phyloP scores from a whole-genome alignment of 2,888 invertebrate species.

The Cheilosia vernalis region DNA sequence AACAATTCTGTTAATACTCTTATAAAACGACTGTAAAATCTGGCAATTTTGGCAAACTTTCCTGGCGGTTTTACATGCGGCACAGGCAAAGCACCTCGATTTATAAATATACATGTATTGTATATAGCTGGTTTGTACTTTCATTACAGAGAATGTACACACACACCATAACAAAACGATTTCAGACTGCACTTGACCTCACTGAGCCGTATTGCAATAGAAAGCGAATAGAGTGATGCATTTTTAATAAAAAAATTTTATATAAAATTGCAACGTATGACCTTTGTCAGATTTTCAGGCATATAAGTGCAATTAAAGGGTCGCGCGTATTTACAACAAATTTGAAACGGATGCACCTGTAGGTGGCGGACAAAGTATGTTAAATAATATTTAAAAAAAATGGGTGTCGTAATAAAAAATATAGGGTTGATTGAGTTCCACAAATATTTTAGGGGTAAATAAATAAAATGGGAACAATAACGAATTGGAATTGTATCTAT shows the following conservation, averaged over 20 bases:
- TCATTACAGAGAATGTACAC: conserved; percentile 8
- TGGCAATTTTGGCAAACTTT: conserved; percentile 61
- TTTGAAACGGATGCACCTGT: neutral
- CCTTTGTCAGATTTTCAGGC: neutral
- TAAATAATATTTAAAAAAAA: too few relatives aligned
- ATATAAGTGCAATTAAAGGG: neutral
- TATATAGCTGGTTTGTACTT: conserved; percentile 10
- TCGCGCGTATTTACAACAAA: too few relatives aligned
- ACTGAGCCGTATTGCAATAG: conserved; percentile 3
- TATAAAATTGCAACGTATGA: neutral
- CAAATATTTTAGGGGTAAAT: too few relatives aligned
- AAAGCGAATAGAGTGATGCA: neutral
- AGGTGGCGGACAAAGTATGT: neutral
- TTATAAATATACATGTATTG: conserved; percentile 46
- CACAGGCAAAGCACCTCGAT: conserved; percentile 46
- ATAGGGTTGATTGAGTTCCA: too few relatives aligned
- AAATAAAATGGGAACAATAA: too few relatives aligned
- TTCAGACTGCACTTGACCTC: conserved; percentile 36
- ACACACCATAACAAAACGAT: neutral
- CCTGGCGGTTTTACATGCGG: conserved; percentile 30
- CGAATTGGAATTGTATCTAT: neutral
- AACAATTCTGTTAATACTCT: conserved; percentile 22
- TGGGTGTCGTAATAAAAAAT: too few relatives aligned
- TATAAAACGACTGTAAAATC: conserved; percentile 46
- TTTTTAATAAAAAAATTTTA: neutral